Conservation (phyloP, 2,113 vertebrate species). For the Mormoops blainvillei region DNA sequence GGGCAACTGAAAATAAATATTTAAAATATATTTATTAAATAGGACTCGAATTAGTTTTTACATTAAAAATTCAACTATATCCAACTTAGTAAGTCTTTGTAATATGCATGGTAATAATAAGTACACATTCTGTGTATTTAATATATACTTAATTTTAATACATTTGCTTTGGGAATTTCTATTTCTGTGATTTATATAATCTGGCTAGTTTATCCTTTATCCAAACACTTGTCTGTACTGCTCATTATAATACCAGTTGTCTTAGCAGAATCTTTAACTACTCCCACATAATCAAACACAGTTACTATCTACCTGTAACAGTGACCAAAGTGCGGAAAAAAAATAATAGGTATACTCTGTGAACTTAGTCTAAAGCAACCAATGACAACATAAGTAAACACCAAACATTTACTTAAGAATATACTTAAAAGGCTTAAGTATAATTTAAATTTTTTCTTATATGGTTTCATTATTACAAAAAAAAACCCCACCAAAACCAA, state of each 20-base stretch:
- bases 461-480: neutral
- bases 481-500: neutral
- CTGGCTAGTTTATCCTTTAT: neutral
- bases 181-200: neutral
- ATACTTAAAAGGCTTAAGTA: neutral
- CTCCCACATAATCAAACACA: neutral
- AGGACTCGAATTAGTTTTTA: neutral
- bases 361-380: neutral
- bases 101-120: neutral
- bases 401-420: neutral
- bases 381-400: neutral
- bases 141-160: slow-evolving; percentile 11
- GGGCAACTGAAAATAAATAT: slow-evolving; percentile 15
- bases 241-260: neutral
- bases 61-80: slow-evolving; percentile 10
- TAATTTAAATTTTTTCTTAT: neutral
- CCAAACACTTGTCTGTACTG: neutral
- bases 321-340: neutral
- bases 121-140: neutral
- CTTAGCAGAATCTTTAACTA: neutral
- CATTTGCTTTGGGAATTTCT: neutral
- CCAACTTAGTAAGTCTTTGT: neutral
- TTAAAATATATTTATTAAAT: neutral
- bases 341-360: neutral
- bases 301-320: neutral